Conservation (phyloP, 2,888 invertebrate genomes). For the Brachycybe producta region DNA sequence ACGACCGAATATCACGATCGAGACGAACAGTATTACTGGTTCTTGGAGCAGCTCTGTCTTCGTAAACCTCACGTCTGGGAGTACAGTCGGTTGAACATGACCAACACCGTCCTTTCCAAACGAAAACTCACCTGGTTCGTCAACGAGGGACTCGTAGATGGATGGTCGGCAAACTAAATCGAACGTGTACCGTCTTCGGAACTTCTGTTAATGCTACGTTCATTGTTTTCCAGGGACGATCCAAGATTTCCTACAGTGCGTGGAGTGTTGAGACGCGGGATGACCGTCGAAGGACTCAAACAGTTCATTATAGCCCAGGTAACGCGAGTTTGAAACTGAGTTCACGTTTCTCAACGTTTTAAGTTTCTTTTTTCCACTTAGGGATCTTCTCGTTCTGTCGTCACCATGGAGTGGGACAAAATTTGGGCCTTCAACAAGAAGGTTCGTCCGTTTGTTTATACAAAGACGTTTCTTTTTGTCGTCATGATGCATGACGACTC, state of each 20-base stretch:
- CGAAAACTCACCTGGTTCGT: conserved; percentile 98
- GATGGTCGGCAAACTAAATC: conserved; percentile 54
- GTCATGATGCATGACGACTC: background rate
- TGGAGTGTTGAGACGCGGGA: conserved; percentile 85
- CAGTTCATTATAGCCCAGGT: conserved; percentile 88
- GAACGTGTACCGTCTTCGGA: background rate
- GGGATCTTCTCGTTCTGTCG: conserved; percentile 92
- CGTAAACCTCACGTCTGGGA: conserved; percentile 91
- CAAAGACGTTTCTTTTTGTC: background rate
- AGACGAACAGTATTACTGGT: conserved; percentile 97
- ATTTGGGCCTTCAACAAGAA: conserved; percentile 99
- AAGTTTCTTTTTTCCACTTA: conserved; percentile 34
- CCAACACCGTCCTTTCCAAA: conserved; percentile 94
- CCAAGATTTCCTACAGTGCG: conserved; percentile 97
- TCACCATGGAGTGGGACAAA: conserved; percentile 99
- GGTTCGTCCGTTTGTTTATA: conserved; percentile 36
- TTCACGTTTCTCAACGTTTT: conserved; percentile 4
- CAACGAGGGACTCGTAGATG: conserved; percentile 81
- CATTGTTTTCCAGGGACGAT: conserved; percentile 60
- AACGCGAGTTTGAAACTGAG: conserved; percentile 6
- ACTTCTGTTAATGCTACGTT: background rate
- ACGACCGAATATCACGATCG: conserved; percentile 98
- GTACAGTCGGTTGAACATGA: conserved; percentile 93
- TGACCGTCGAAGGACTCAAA: conserved; percentile 92
- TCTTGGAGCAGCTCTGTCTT: conserved; percentile 70